These are phyloP conservation scores for Brenthis ino DNA, from an alignment of 2,888 invertebrate genomes.

Conservation along the genomic window DNA sequence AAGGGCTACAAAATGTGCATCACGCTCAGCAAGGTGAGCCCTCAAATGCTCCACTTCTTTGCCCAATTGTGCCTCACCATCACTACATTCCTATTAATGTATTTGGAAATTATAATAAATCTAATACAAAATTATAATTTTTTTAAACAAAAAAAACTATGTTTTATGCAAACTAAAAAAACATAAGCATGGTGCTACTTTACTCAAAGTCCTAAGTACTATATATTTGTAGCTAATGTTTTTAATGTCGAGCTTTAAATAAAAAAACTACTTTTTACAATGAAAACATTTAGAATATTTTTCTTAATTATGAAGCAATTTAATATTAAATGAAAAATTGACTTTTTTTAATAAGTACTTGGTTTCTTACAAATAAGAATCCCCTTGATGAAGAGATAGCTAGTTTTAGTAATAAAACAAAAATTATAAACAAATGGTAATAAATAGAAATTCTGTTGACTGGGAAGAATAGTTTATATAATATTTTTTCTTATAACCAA, in stretches of 20 bases:
- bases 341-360: conserved; percentile 27
- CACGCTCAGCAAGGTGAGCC: conserved; percentile 90
- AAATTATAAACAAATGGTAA: conserved; percentile 16
- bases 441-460: conserved; percentile 21
- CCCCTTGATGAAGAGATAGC: conserved; percentile 41
- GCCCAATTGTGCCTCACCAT: conserved; percentile 86
- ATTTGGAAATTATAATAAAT: conserved; percentile 58
- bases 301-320: conserved; percentile 5
- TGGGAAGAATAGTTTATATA: conserved; percentile 25
- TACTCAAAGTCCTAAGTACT: background rate
- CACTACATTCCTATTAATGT: conserved; percentile 71
- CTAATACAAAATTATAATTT: conserved; percentile 1
- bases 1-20: conserved; percentile 91
- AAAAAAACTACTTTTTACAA: conserved; percentile 6
- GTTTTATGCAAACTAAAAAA: conserved; percentile 26
- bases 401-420: conserved; percentile 36
- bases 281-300: conserved; percentile 1
- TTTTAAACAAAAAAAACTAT: conserved; percentile 8
- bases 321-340: conserved; percentile 31
- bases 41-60: conserved; percentile 94
- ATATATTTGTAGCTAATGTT: conserved; percentile 8
- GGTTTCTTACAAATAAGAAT: conserved; percentile 40
- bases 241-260: conserved; percentile 3
- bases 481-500: conserved; percentile 13
- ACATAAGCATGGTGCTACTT: conserved; percentile 57